Base-by-base conservation (phyloP, 2,113 vertebrate genomes). In the Limanda limanda region DNA sequence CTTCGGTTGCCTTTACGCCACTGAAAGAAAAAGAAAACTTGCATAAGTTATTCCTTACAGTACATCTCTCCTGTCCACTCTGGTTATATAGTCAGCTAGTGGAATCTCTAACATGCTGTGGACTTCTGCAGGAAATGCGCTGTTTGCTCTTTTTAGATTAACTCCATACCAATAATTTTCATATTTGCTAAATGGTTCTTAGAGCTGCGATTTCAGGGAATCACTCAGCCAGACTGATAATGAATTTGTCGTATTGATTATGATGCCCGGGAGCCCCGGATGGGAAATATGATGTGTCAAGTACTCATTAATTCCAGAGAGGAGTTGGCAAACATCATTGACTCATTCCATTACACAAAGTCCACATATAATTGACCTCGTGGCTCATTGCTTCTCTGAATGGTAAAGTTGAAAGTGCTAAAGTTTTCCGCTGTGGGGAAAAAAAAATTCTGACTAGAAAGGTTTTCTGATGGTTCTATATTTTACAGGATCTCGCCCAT, bases 201-300 rank as follows among this genome's bases (percentile, higher is more conserved):
- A 59, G 72, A 63, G 64, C 66, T 40, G 13, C 24, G 72, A 89
- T 84, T 89, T 86, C 61, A 70, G 69, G 65, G 70, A 85, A 88
- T 92, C 82, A 73, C 54, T 92, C 89, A 89, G 81, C 25, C 17
- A 18, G 89, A 89, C 83, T 69, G 88, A 79, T 89, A 92, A 93
- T 88, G 86, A 84, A 84, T 92, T 89, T 6, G 68, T 90, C 76
- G 74, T 91, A 92, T 93, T 87, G 91, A 93, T 92, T 91, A 73
- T 76, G 76, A 88, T 59, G 73, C 86, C 85, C 59, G 31, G 60
- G 61, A 86, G 83, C 81, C 76, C 70, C 51, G 24, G 85, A 74
- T 58, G 79, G 78, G 80, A 92, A 88, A 89, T 90, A 91, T 92
- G 81, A 89, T 89, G 89, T 91, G 88, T 89, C 88, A 87, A 85